Conservation (phyloP, 2,797 vertebrate species). For the Pelodytes ibericus region DNA sequence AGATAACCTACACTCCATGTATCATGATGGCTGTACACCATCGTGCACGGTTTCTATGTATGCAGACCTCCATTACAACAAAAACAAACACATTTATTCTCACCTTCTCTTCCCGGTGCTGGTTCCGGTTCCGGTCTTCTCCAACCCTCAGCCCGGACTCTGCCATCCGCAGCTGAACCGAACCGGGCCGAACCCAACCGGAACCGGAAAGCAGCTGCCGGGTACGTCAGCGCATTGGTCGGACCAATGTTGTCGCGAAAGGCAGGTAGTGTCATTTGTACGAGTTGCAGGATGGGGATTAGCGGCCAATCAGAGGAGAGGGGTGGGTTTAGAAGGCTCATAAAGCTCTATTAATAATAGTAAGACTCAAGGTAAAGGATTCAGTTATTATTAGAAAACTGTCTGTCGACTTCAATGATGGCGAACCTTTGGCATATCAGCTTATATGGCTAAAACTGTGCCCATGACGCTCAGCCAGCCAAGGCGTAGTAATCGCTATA, state of each 20-base stretch:
- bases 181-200: conserved; percentile 40
- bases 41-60: too few species aligned
- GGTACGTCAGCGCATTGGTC: neutral
- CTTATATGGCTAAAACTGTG: too few species aligned
- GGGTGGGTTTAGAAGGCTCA: conserved; percentile 7
- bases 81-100: conserved; percentile 10
- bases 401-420: too few species aligned
- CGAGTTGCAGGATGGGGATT: too few species aligned
- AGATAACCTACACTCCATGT: too few species aligned
- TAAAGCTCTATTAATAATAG: neutral
- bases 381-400: conserved; percentile 3
- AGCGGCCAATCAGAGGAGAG: neutral
- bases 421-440: too few species aligned
- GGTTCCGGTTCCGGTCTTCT: conserved; percentile 36
- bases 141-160: conserved; percentile 42
- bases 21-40: too few species aligned
- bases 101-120: conserved; percentile 36
- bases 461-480: too few species aligned
- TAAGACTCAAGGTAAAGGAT: neutral
- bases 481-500: too few species aligned
- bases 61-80: too few species aligned
- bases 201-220: conserved; percentile 32
- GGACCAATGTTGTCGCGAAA: neutral
- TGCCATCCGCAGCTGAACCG: conserved; percentile 51
- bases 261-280: too few species aligned